These are phyloP conservation scores for Aramus guarauna DNA, from an alignment of 2,113 vertebrate genomes.

Conservation along the genomic window DNA sequence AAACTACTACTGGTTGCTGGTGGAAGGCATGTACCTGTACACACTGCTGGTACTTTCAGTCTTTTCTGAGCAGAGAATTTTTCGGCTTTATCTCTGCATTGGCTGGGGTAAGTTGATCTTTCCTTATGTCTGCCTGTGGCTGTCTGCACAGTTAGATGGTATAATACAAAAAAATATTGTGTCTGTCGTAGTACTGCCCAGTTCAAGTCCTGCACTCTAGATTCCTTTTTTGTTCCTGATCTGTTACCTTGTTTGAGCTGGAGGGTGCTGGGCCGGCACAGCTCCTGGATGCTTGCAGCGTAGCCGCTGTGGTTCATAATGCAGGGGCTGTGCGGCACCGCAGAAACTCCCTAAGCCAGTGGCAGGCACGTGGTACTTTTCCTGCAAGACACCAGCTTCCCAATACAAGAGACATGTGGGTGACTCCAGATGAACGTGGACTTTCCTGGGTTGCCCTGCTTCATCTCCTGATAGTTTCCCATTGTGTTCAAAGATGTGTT, in stretches of 20 bases:
- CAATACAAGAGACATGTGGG: not conserved
- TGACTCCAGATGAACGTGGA: not conserved
- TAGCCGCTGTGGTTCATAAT: not conserved
- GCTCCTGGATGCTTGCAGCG: not conserved
- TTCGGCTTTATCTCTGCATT: conserved; percentile 87
- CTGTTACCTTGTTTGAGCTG: not conserved
- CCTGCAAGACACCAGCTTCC: not conserved
- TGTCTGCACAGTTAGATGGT: not conserved
- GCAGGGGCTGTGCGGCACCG: fast-evolving
- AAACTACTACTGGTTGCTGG: conserved; percentile 96
- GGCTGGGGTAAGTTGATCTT: conserved; percentile 88
- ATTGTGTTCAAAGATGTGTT: not conserved
- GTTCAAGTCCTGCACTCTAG: not conserved
- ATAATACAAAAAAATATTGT: not conserved
- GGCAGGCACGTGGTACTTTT: not conserved
- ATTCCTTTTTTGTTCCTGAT: not conserved
- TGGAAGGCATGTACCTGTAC: conserved; percentile 95
- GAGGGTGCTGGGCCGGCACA: not conserved
- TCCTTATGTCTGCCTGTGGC: fast-evolving
- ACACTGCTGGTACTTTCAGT: conserved; percentile 87
- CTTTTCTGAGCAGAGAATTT: conserved; percentile 91
- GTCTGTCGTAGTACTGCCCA: not conserved
- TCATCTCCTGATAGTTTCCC: not conserved
- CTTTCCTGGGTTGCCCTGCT: not conserved
- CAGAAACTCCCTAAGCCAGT: not conserved